Evolutionary conservation across 2,113 vertebrate genomes (phyloP), one percentile per base, ranked within the genome.

Genomic region (Lagopus leucura): DNA sequence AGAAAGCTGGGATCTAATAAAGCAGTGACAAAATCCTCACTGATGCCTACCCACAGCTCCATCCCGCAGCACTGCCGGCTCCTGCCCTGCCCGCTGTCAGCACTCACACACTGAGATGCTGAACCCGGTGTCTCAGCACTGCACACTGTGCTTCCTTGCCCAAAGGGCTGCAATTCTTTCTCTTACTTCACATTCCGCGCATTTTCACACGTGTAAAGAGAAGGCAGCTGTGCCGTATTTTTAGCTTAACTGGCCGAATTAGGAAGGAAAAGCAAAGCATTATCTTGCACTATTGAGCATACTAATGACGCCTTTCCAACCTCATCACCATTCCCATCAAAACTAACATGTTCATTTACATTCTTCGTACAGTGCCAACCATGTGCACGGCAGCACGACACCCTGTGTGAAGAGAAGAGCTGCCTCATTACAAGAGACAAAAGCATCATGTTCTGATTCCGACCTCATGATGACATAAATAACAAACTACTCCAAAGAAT

Each of bases 291-390:
- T 80, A 64, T 55, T 34, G 84, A 91, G 85, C 55, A n/a, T 86
- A 95, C 94, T 93, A 94, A 94, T 95, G 84, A 92, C 28, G 75
- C 75, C 67, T 83, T 86, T 87, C 91, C 91, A 92, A 88, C 32
- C 92, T 94, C 92, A 95, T 95, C 92, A 94, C 90, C 92, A 92
- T 92, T 93, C 94, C 50, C 92, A 82, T 74, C 84, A 10, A 93
- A 93, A 74, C 64, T 76, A 96, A 92, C 94, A 47, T 80, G 89
- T 91, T 96, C 92, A 94, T 96, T 94, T 93, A 91, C 92, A 88
- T 93, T 94, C 95, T 94, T 88, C 89, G 47, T 92, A 89, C 48
- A 88, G 79, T 19, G 66, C 63, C 94, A 94, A 94, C 92, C 89
- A 93, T 3, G 78, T 87, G 92, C 72, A 77, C 60, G 66, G 84